Evolutionary conservation across 2,888 invertebrate species (phyloP).

Genomic region (Schrankia costaestrigalis): DNA sequence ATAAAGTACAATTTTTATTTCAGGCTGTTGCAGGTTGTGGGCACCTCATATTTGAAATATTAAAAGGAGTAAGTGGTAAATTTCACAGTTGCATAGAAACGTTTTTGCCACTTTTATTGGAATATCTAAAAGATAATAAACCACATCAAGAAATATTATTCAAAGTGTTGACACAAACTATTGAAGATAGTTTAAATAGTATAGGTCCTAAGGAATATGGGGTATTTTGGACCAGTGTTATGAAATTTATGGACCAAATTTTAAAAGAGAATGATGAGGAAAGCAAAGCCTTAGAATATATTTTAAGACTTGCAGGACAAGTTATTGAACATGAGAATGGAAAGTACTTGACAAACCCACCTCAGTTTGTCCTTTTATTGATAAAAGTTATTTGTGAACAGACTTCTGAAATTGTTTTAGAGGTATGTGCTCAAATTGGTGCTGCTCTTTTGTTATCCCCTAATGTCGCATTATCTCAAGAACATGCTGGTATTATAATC

Average conservation of each 20-base stretch:
- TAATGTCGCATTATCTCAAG: constrained; percentile 84
- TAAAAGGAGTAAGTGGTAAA: constrained; percentile 90
- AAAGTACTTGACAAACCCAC: constrained; percentile 81
- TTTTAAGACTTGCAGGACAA: constrained; percentile 82
- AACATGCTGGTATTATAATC: constrained; percentile 85
- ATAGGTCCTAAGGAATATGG: constrained; percentile 83
- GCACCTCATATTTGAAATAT: constrained; percentile 92
- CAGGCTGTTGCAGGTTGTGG: constrained; percentile 91
- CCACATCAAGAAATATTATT: constrained; percentile 79
- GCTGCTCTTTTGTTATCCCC: constrained; percentile 81
- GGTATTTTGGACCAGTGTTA: constrained; percentile 83
- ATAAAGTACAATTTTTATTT: constrained; percentile 37
- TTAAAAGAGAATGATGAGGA: constrained; percentile 55
- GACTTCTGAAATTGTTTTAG: constrained; percentile 67
- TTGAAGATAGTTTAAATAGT: constrained; percentile 82
- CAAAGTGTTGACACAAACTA: constrained; percentile 83
- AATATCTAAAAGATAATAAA: constrained; percentile 77
- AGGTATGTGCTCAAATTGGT: constrained; percentile 78
- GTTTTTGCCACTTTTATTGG: constrained; percentile 85
- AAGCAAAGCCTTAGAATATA: constrained; percentile 58
- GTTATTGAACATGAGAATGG: constrained; percentile 84
- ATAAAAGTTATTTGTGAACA: constrained; percentile 72
- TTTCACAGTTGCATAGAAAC: constrained; percentile 91
- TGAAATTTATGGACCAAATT: constrained; percentile 58
- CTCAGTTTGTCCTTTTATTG: constrained; percentile 80